Evolutionary conservation across 2,113 vertebrate genomes (phyloP), one percentile per base, ranked within the genome.

Genomic region (Stigmatopora argus): DNA sequence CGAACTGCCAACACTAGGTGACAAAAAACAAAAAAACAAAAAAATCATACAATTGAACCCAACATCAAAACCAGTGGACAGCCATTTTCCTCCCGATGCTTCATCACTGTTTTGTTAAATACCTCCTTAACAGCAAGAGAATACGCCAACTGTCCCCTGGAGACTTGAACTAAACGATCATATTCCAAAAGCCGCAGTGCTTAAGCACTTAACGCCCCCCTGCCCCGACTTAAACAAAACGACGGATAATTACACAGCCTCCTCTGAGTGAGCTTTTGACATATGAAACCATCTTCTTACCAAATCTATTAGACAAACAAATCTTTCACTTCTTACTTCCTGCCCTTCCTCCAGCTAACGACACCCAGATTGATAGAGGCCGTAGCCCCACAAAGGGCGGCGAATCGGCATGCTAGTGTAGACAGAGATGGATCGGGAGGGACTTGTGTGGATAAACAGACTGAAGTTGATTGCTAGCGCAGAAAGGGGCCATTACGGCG

Each of bases 361-460:
- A 77, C 71, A 63, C 78, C 65, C 75, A 75, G 86, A 89, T 89
- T 85, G 86, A 90, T 90, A 73, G 77, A 85, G 78, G 66, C 86
- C 71, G 75, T 71, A 76, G 61, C 76, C 87, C 83, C 79, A 89
- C 88, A 85, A 86, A 91, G 89, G 86, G 78, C 74, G 79, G 76
- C 3, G 61, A 73, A 61, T 81, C 79, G 79, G 78, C 63, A 83
- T 83, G 78, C 78, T 70, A 53, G 76, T 51, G 56, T 78, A 80
- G 90, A 90, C 91, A 90, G 79, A 91, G 91, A 90, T 86, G 81
- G 81, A 90, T 91, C 78, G 12, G 48, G 71, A 86, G 77, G 71
- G 74, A 51, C 64, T 75, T 78, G 83, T 87, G 84, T 77, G 78
- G 86, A 88, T 92, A 90, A 91, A 90, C 89, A 89, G 83, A 82